Evolutionary conservation across 2,888 invertebrate genomes (phyloP), one percentile per base, ranked within the genome.

Genomic region (Diarsia rubi): DNA sequence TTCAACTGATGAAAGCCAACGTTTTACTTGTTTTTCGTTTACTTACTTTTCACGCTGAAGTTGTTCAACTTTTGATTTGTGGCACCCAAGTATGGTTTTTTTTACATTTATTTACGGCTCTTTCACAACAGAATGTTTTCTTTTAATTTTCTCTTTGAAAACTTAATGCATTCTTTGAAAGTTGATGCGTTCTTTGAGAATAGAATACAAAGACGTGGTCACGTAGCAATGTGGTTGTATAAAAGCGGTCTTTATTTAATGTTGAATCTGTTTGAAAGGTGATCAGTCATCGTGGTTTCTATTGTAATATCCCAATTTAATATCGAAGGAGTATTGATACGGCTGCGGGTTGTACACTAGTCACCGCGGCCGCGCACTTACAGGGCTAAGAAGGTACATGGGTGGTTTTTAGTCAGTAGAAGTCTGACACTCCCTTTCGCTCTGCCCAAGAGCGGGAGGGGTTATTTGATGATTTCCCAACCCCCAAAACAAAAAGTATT

Each of bases 61-160:
- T 62, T 47, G n/a, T 37, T 45, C 44, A 75, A 79, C 62, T 82
- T 79, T 62, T 79, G 75, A 84, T 84, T 84, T 85, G 72, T 78
- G 66, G 66, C 62, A 54, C 19, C 5, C n/a, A 64, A 79, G 57
- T 84, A 81, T 70, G 44, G 54, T 68, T 60, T 75, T 75, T 57
- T 73, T 77, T 75, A 78, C 64, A 73, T 77, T 74, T 72, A 68
- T 84, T 84, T 84, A 79, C 45, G 64, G 64, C n/a, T 24, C n/a
- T 9, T 62, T 60, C 59, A 57, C 67, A 66, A 67, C 37, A 60
- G 47, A 54, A 37, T 59, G 37, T n/a, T 27, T 63, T 44, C 31
- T 75, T 69, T 59, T 47, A 71, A 57, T 21, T 21, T 52, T 64
- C 31, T 70, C 45, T 79, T 76, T 76, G 69, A 76, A 79, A 81